Conservation (phyloP, 2,888 invertebrate species). For the Crocallis elinguaria region DNA sequence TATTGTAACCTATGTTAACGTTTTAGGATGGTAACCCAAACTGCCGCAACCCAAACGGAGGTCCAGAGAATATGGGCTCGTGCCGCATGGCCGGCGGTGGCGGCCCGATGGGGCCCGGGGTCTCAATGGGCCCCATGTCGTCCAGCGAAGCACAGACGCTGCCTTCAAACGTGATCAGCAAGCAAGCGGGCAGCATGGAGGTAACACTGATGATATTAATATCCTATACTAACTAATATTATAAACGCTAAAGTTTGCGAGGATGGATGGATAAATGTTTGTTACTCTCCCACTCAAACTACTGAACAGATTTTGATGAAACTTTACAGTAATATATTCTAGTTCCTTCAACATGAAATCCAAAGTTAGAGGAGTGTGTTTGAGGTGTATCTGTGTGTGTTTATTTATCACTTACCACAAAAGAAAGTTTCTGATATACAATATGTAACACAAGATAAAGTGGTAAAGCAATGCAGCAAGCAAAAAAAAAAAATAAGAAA, state of each 20-base stretch:
- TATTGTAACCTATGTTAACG: not conserved
- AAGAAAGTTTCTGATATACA: too few relatives aligned
- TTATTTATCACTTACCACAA: too few relatives aligned
- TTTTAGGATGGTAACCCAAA: slow-evolving; percentile 72
- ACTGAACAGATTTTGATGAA: too few relatives aligned
- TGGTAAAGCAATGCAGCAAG: too few relatives aligned
- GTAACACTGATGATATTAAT: slow-evolving; percentile 68
- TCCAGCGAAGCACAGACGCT: slow-evolving; percentile 88
- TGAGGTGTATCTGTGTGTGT: too few relatives aligned
- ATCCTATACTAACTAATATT: not conserved
- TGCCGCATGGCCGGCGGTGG: slow-evolving; percentile 76
- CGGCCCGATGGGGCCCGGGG: slow-evolving; percentile 75
- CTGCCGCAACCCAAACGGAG: slow-evolving; percentile 76
- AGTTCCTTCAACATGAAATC: too few relatives aligned
- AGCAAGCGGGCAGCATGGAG: slow-evolving; percentile 91
- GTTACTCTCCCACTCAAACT: too few relatives aligned
- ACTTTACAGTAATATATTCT: too few relatives aligned
- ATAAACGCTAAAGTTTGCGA: not conserved
- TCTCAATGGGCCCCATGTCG: slow-evolving; percentile 79
- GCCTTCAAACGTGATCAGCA: slow-evolving; percentile 91
- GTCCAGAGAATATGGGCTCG: slow-evolving; percentile 73
- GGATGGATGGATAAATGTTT: too few relatives aligned
- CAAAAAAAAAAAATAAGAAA: too few relatives aligned
- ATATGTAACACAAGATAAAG: too few relatives aligned
- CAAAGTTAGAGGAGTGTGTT: too few relatives aligned